Conservation (phyloP, 2,797 vertebrate genomes). For the Poeciliopsis presidionis region DNA sequence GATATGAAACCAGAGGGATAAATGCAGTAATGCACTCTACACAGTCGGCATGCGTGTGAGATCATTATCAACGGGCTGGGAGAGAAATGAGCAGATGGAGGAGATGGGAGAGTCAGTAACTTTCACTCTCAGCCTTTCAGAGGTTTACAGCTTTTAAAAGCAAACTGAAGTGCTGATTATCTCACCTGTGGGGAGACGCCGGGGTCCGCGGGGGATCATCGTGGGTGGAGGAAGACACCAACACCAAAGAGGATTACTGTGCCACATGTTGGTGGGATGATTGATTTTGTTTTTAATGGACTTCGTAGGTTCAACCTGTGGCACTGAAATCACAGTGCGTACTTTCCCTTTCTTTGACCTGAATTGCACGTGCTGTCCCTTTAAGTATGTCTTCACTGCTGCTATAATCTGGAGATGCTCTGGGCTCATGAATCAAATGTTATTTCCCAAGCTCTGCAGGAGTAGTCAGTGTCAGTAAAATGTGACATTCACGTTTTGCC, state of each 20-base stretch:
- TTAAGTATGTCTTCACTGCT: background rate
- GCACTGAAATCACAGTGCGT: slow-evolving; percentile 7
- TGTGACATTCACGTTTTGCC: background rate
- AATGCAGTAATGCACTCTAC: background rate
- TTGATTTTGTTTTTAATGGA: slow-evolving; percentile 7
- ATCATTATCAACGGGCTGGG: background rate
- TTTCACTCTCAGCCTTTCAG: slow-evolving; percentile 36
- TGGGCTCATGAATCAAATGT: slow-evolving; percentile 39
- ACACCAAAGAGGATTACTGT: slow-evolving; percentile 3
- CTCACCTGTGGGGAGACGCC: slow-evolving; percentile 51
- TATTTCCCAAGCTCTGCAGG: slow-evolving; percentile 12
- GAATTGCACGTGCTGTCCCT: background rate
- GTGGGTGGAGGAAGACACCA: slow-evolving; percentile 11
- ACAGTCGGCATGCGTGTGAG: background rate
- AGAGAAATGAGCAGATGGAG: slow-evolving; percentile 37
- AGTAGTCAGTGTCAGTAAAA: background rate
- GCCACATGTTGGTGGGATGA: slow-evolving; percentile 9
- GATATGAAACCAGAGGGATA: background rate
- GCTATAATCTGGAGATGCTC: slow-evolving; percentile 18
- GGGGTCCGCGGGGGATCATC: slow-evolving; percentile 47
- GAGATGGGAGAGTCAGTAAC: slow-evolving; percentile 7
- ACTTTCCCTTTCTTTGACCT: background rate
- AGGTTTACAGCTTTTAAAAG: slow-evolving; percentile 53
- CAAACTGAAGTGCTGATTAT: slow-evolving; percentile 61
- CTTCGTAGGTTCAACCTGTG: background rate